These are phyloP conservation scores for Trachelus troglodyta DNA, from an alignment of 2,888 invertebrate species.

Conservation along the genomic window DNA sequence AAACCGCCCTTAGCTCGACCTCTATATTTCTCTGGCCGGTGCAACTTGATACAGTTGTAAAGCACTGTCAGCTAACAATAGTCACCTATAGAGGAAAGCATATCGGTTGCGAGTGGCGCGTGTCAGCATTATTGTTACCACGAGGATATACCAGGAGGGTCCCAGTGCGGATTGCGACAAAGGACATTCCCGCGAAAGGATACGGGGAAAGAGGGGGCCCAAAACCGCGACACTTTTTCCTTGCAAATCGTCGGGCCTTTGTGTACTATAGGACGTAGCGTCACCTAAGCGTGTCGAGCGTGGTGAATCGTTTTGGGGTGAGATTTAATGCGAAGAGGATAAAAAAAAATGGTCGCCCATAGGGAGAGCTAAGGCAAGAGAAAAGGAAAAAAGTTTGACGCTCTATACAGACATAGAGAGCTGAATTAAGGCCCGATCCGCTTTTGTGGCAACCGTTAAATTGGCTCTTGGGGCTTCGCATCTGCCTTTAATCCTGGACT, in stretches of 20 bases:
- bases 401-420: conserved; percentile 11
- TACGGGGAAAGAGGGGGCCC: background rate
- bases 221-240: background rate
- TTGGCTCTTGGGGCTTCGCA: conserved; percentile 44
- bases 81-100: background rate
- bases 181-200: background rate
- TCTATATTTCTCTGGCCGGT: background rate
- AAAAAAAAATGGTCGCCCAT: background rate
- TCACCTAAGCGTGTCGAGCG: conserved; percentile 24
- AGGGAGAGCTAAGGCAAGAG: conserved; percentile 15
- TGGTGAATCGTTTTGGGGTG: conserved; percentile 41
- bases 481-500: conserved; percentile 37
- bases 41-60: background rate
- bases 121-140: background rate
- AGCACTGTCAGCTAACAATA: background rate
- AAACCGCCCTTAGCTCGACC: background rate
- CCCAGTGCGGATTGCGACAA: background rate
- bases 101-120: background rate
- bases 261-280: background rate
- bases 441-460: conserved; percentile 50
- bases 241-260: conserved; percentile 3
- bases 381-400: conserved; percentile 11
- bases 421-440: conserved; percentile 36
- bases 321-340: conserved; percentile 36
- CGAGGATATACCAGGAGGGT: background rate